These are phyloP conservation scores for Plutomurus gul DNA, from an alignment of 1,140 invertebrate genomes.

Conservation along the genomic window DNA sequence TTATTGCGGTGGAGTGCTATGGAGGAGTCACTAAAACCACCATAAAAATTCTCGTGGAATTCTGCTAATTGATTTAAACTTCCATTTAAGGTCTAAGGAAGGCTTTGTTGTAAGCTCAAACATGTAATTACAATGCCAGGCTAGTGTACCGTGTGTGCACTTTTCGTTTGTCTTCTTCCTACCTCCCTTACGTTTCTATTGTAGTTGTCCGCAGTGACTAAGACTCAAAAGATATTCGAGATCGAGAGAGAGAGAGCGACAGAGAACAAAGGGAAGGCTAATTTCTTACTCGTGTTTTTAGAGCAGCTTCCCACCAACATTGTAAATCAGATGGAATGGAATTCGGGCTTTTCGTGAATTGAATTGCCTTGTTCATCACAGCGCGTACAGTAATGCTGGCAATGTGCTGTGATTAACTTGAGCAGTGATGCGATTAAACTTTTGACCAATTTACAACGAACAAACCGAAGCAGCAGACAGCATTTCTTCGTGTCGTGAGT, in stretches of 20 bases:
- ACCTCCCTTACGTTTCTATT: not conserved
- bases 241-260: not conserved
- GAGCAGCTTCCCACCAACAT: not conserved
- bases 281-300: not conserved
- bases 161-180: not conserved
- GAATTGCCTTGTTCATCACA: constrained; percentile 14
- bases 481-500: too few species aligned
- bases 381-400: not conserved
- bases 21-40: not conserved
- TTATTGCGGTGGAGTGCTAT: not conserved
- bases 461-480: too few species aligned
- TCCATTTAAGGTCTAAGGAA: constrained; percentile 28
- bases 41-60: constrained; percentile 44
- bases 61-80: constrained; percentile 49
- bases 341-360: not conserved
- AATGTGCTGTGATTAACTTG: constrained; percentile 44
- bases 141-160: not conserved
- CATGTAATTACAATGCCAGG: constrained; percentile 41
- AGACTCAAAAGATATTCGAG: not conserved
- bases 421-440: constrained; percentile 50
- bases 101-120: constrained; percentile 37
- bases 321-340: not conserved
- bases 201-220: not conserved
- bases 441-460: constrained; percentile 49
- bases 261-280: not conserved